Evolutionary conservation across 35 echinoderm and acorn worm species (phyloP).

Genomic region (Lytechinus variegatus): DNA sequence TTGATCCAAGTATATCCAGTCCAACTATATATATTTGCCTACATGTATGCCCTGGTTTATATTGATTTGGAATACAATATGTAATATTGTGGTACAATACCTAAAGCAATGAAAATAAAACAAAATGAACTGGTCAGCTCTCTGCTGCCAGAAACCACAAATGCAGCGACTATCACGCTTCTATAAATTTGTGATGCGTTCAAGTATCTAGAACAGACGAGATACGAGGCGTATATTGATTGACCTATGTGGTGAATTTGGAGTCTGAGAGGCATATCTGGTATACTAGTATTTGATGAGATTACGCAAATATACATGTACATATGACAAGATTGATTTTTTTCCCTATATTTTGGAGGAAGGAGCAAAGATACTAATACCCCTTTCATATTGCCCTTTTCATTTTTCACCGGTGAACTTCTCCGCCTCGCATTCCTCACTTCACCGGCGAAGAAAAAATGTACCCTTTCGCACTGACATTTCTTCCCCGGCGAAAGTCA

Average conservation of each 20-base stretch:
- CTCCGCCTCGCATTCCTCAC: too few species aligned
- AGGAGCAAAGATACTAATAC: neutral
- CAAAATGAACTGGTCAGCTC: neutral
- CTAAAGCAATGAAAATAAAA: neutral
- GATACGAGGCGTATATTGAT: neutral
- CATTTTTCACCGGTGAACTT: too few species aligned
- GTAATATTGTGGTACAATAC: constrained; percentile 12
- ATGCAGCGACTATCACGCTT: neutral
- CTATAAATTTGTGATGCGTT: neutral
- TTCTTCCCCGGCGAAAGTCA: too few species aligned
- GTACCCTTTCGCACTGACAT: too few species aligned
- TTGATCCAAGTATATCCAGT: neutral
- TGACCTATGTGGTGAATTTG: neutral
- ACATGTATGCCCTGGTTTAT: neutral
- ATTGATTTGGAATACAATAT: constrained; percentile 15
- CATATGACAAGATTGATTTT: constrained; percentile 12
- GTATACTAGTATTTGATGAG: neutral
- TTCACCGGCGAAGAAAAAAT: too few species aligned
- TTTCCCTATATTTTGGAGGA: neutral
- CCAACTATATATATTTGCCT: neutral
- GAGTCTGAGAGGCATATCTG: neutral
- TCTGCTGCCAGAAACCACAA: neutral
- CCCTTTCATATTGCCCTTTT: too few species aligned
- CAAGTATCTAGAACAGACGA: neutral
- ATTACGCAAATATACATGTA: neutral